phyloP scores from a whole-genome alignment of 2,888 invertebrate genomes.

The Lampropteryx suffumata region DNA sequence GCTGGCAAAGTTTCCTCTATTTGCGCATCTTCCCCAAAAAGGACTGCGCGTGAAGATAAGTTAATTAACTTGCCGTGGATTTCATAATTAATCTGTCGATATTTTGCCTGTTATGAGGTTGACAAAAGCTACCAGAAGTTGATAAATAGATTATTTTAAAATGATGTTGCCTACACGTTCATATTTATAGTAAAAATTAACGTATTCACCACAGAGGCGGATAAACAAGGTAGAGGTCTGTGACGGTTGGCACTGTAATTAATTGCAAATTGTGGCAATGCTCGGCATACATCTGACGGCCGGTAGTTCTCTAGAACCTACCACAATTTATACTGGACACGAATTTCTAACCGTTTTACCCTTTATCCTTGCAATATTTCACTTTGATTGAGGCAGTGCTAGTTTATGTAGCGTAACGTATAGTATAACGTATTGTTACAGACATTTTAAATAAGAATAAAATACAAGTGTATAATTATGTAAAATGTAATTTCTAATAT shows the following conservation, averaged over 20 bases:
- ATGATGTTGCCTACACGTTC: too few relatives aligned
- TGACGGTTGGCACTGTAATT: slow-evolving; percentile 51
- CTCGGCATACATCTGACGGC: slow-evolving; percentile 40
- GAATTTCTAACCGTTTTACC: slow-evolving; percentile 11
- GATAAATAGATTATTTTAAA: too few relatives aligned
- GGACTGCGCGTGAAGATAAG: background rate
- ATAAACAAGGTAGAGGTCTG: slow-evolving; percentile 42
- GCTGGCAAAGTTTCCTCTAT: slow-evolving; percentile 1
- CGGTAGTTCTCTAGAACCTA: slow-evolving; percentile 22
- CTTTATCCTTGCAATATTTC: slow-evolving; percentile 21
- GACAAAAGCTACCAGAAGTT: too few relatives aligned
- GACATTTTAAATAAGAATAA: too few relatives aligned
- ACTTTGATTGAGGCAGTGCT: slow-evolving; percentile 18
- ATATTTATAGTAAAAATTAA: slow-evolving; percentile 33
- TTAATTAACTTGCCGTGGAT: slow-evolving; percentile 1
- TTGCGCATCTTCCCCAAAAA: background rate
- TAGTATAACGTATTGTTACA: background rate
- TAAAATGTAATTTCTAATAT: too few relatives aligned
- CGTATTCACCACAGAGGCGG: slow-evolving; percentile 37
- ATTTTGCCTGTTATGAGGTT: too few relatives aligned
- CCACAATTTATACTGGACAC: slow-evolving; percentile 26
- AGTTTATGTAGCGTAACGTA: slow-evolving; percentile 9
- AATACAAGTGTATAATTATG: too few relatives aligned
- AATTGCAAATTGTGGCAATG: slow-evolving; percentile 65
- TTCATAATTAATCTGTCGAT: background rate